These are phyloP conservation scores for Linurgus olivaceus DNA, from an alignment of 2,797 vertebrate species.

Conservation along the genomic window DNA sequence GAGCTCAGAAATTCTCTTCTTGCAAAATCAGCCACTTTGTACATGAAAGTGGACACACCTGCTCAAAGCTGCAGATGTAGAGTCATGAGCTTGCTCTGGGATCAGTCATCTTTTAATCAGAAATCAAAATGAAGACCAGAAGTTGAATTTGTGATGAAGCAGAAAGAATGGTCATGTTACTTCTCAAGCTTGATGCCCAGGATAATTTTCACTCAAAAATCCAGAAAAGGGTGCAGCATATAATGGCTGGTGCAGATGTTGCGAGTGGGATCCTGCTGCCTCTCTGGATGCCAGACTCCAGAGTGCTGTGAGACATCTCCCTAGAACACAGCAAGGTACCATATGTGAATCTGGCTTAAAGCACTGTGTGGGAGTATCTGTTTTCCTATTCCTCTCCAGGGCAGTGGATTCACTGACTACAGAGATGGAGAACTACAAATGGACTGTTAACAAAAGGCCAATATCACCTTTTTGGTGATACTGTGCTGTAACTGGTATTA, in stretches of 20 bases:
- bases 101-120: not conserved
- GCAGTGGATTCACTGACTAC: not conserved
- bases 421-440: not conserved
- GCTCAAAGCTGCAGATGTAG: not conserved
- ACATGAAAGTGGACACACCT: not conserved
- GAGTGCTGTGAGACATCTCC: not conserved
- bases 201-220: not conserved
- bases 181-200: not conserved
- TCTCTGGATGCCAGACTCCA: not conserved
- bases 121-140: not conserved
- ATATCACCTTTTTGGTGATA: not conserved
- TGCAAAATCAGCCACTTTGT: not conserved
- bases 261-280: not conserved
- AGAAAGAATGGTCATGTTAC: not conserved
- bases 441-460: not conserved
- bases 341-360: constrained; percentile 16
- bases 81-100: not conserved
- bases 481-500: not conserved
- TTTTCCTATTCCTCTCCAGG: not conserved
- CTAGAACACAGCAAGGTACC: not conserved
- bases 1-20: not conserved
- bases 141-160: not conserved
- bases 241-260: constrained; percentile 23
- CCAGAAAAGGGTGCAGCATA: not conserved
- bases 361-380: not conserved